These are phyloP conservation scores for Vulpes vulpes DNA, from an alignment of 2,113 vertebrate genomes.

Conservation along the genomic window DNA sequence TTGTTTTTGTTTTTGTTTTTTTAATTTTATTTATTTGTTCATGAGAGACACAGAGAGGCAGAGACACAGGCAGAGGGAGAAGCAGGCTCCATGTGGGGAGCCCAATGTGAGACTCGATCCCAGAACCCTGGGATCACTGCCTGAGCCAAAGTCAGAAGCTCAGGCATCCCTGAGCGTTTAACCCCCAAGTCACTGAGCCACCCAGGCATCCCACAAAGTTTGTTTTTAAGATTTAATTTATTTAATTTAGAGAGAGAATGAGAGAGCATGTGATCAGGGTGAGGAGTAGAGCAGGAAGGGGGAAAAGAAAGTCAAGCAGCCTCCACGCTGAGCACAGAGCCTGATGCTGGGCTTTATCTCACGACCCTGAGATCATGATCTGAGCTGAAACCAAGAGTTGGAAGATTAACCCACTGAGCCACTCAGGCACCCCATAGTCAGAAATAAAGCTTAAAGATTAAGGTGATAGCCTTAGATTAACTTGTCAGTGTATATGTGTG, in stretches of 20 bases:
- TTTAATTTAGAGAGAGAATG: not conserved
- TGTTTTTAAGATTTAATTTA: not conserved
- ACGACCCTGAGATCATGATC: not conserved
- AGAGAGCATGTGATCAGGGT: not conserved
- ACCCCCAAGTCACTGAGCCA: no score
- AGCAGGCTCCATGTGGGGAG: no score
- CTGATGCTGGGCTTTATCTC: not conserved
- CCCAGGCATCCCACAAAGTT: not conserved
- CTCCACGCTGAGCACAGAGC: not conserved
- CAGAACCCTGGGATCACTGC: no score
- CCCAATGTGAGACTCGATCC: no score
- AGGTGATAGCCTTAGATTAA: not conserved
- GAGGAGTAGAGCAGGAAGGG: not conserved
- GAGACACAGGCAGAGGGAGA: no score
- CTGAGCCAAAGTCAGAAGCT: no score
- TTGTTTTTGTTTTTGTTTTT: not conserved
- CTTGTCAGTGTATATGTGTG: not conserved
- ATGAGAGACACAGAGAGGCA: no score
- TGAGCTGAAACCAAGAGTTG: not conserved
- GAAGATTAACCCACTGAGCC: not conserved
- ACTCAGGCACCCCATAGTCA: not conserved
- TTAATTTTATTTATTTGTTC: not conserved
- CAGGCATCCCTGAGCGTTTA: no score
- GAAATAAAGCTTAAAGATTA: not conserved
- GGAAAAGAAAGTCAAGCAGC: not conserved